Conservation (phyloP, 37 sponge, comb jelly and placozoan genomes). For the Dysidea cf. avara region DNA sequence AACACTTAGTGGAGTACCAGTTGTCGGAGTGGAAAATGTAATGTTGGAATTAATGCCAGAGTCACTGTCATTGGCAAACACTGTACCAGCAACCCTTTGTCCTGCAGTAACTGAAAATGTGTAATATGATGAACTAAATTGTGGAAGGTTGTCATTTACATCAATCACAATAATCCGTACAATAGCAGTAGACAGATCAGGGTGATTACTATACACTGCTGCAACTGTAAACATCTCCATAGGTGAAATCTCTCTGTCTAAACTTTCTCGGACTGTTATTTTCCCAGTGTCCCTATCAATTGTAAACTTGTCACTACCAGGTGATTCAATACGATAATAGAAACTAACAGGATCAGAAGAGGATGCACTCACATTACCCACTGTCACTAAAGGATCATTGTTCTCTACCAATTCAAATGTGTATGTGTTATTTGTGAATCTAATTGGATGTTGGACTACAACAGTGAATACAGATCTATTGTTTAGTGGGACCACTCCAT, state of each 20-base stretch:
- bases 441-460: too few relatives aligned
- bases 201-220: conserved; percentile 41
- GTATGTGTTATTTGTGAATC: too few relatives aligned
- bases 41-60: background rate
- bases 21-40: too few relatives aligned
- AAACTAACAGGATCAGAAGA: too few relatives aligned
- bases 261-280: conserved; percentile 3
- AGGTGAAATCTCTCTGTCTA: conserved; percentile 52
- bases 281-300: conserved; percentile 47
- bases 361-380: too few relatives aligned
- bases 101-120: background rate
- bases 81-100: background rate
- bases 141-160: conserved; percentile 60
- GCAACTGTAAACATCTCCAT: conserved; percentile 45
- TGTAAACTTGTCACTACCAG: conserved; percentile 21
- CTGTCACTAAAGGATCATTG: too few relatives aligned
- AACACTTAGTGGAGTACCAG: too few relatives aligned
- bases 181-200: background rate
- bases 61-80: background rate
- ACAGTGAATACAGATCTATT: too few relatives aligned
- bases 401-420: too few relatives aligned
- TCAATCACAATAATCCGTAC: conserved; percentile 49
- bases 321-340: background rate
- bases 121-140: background rate
- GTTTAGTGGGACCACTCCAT: too few relatives aligned